A percentile compares a stretch with the other conserved stretches of the same genome.
Conservation (phyloP, 2,888 invertebrate species). For the Urechis unicinctus region DNA sequence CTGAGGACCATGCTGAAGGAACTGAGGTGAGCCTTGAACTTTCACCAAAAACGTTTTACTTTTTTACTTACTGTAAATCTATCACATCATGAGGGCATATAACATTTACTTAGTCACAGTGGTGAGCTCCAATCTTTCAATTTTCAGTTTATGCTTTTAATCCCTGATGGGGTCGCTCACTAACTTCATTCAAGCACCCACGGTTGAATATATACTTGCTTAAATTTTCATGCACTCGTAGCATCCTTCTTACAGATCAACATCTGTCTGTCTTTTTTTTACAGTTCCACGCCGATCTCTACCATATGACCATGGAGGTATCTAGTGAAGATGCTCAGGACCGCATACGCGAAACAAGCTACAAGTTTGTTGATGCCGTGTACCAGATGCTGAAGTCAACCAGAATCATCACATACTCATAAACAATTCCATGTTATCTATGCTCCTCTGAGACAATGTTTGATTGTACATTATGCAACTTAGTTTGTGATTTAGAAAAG, state of each 20-base stretch:
- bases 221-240: too few species aligned
- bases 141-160: not conserved
- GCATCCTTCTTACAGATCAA: too few species aligned
- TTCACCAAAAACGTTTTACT: not conserved
- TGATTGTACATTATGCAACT: too few species aligned
- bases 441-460: too few species aligned
- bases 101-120: not conserved
- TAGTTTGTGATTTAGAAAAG: too few species aligned
- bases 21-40: slow-evolving; percentile 18
- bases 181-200: too few species aligned
- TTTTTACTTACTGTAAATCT: not conserved
- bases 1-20: slow-evolving; percentile 33
- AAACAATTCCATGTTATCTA: slow-evolving; percentile 8
- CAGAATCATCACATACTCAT: slow-evolving; percentile 41
- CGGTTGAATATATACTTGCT: too few species aligned
- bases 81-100: not conserved
- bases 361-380: slow-evolving; percentile 40
- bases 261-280: slow-evolving; percentile 21
- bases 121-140: not conserved
- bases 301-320: slow-evolving; percentile 31
- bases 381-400: slow-evolving; percentile 38
- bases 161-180: too few species aligned
- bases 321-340: slow-evolving; percentile 28
- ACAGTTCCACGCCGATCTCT: slow-evolving; percentile 46
- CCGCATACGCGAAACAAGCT: slow-evolving; percentile 32